phyloP scores from a whole-genome alignment of 2,888 invertebrate species.

The Drosophila borborema region DNA sequence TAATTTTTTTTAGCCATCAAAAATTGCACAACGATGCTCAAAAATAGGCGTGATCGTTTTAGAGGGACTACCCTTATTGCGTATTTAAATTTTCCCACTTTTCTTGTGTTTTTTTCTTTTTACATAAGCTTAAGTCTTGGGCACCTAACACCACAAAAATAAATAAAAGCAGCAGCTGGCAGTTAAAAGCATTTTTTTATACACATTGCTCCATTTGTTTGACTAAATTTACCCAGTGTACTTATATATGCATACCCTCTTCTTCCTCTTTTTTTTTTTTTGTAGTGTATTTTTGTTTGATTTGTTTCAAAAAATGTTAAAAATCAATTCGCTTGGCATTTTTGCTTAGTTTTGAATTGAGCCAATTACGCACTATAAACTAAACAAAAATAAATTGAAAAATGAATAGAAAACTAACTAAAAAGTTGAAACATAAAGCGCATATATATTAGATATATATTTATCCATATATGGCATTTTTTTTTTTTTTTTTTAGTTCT shows the following conservation, averaged over 20 bases:
- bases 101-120: conserved; percentile 20
- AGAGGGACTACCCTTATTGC: conserved; percentile 17
- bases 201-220: conserved; percentile 33
- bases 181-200: conserved; percentile 47
- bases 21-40: conserved; percentile 85
- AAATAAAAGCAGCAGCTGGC: conserved; percentile 45
- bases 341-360: conserved; percentile 43
- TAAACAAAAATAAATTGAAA: conserved; percentile 70
- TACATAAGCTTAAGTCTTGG: conserved; percentile 60
- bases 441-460: conserved; percentile 19
- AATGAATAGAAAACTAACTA: conserved; percentile 23
- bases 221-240: conserved; percentile 32
- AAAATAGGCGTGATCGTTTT: conserved; percentile 85
- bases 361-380: conserved; percentile 79
- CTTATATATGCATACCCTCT: background rate
- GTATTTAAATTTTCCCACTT: background rate
- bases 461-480: conserved; percentile 16
- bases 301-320: conserved; percentile 81
- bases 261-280: conserved; percentile 11
- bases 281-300: conserved; percentile 53
- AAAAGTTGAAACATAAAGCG: conserved; percentile 31
- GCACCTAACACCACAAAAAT: conserved; percentile 60
- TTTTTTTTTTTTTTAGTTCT: background rate
- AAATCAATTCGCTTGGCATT: conserved; percentile 77
- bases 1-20: conserved; percentile 44